Evolutionary conservation across 2,113 vertebrate species (phyloP).

Genomic region (Lamprotornis superbus): DNA sequence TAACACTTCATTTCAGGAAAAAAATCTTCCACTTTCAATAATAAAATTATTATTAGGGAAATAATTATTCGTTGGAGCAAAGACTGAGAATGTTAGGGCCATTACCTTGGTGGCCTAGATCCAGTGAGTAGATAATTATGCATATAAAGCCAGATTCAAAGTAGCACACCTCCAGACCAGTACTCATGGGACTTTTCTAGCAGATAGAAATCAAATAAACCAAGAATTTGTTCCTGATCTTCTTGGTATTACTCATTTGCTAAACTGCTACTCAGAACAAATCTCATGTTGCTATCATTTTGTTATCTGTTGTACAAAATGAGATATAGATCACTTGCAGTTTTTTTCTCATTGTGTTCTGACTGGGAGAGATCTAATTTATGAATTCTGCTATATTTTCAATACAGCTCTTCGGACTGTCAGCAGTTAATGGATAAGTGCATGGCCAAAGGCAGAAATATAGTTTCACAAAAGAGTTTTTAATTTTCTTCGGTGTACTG

Average conservation of each 20-base stretch:
- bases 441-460: not conserved
- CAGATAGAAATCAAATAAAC: not conserved
- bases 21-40: not conserved
- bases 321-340: not conserved
- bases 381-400: not conserved
- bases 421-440: not conserved
- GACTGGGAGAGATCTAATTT: not conserved
- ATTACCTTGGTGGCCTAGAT: not conserved
- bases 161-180: not conserved
- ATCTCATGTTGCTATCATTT: not conserved
- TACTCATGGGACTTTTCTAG: not conserved
- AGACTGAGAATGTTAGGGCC: not conserved
- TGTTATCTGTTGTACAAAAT: not conserved
- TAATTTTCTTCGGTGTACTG: not conserved
- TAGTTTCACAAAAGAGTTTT: not conserved
- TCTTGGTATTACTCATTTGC: not conserved
- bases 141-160: not conserved
- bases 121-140: not conserved
- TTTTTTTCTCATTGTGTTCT: not conserved
- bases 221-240: not conserved
- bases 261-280: not conserved
- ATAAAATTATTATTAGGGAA: not conserved
- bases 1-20: not conserved
- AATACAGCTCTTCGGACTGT: not conserved
- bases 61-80: not conserved